Base-by-base conservation (phyloP, 2,797 vertebrate species). In the Platyrinchus mystaceus region DNA sequence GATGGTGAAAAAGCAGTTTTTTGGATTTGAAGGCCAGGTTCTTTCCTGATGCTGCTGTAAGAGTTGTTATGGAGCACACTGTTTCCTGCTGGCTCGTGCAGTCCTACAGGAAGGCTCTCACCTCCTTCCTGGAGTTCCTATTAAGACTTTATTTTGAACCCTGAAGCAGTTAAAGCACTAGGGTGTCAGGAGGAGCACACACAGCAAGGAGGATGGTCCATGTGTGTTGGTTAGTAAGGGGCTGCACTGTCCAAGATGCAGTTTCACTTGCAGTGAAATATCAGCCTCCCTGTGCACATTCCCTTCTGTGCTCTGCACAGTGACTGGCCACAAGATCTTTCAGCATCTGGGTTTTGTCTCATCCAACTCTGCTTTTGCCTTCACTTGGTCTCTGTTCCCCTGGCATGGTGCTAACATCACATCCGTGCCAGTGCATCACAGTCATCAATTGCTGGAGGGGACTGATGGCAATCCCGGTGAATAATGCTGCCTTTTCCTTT, bases 1-100 rank as follows among this genome's bases (percentile, higher is more conserved):
- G 41, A 19, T 59, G 44, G 67, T 88, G 37, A 76, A 69, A 87
- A 91, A 63, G 44, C 55, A 85, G 36, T 88, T 93, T 80, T 71
- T 81, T 46, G 11, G 36, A 60, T 94, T 69, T 88, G 87, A 90
- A 82, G 80, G 63, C 67, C 37, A 63, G 41, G 39, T 73, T 84
- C 77, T 75, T 80, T 41, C 49, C 39, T 75, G 16, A 6, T 4
- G n/a, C 3, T 12, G 14, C 60, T n/a, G 3, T 87, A 70, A 43
- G 15, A n/a, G 23, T 44, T 62, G 41, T 55, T 73, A 44, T 0
- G 0, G 67, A 63, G 74, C 56, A 63, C 55, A 30, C 34, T 0
- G 0, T 7, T 4, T 77, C 55, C 55, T 53, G 14, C 49, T 69
- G 69, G 21, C 59, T 84, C 7, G 7, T 86, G 66, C 49, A 34